phyloP scores from a whole-genome alignment of 37 sponge, comb jelly and placozoan genomes.

The Chondrosia reniformis region DNA sequence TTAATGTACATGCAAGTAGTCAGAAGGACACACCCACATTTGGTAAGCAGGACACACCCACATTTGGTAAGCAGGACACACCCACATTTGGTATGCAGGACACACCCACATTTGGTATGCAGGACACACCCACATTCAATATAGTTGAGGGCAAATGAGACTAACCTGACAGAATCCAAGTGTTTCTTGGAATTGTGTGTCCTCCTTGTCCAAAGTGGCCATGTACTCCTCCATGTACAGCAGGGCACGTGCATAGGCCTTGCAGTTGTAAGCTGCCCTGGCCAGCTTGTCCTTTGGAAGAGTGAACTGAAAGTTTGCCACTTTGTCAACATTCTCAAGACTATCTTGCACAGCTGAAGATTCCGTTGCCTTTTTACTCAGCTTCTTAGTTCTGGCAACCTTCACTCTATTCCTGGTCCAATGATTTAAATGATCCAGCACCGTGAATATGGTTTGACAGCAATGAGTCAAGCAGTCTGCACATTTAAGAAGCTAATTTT shows the following conservation, averaged over 20 bases:
- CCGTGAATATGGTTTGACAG: slow-evolving; percentile 62
- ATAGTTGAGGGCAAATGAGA: too few relatives aligned
- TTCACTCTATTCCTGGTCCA: slow-evolving; percentile 40
- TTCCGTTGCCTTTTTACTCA: background rate
- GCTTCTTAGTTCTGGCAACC: slow-evolving; percentile 26
- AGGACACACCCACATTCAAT: too few relatives aligned
- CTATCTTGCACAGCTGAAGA: background rate
- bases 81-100: too few relatives aligned
- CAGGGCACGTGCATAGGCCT: slow-evolving; percentile 75
- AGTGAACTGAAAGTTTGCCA: background rate
- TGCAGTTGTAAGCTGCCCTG: slow-evolving; percentile 70
- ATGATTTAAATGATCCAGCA: slow-evolving; percentile 51
- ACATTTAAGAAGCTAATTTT: too few relatives aligned
- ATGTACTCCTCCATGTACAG: slow-evolving; percentile 59
- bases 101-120: too few relatives aligned
- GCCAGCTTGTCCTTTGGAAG: slow-evolving; percentile 65
- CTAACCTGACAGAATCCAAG: slow-evolving; percentile 72
- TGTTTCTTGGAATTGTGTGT: slow-evolving; percentile 30
- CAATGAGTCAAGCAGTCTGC: background rate
- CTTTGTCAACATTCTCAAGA: background rate
- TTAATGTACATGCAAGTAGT: too few relatives aligned
- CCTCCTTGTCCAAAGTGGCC: background rate
- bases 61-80: too few relatives aligned
- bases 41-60: too few relatives aligned
- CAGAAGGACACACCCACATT: too few relatives aligned